Conservation (phyloP, 1,140 invertebrate species). For the Eueides isabella region DNA sequence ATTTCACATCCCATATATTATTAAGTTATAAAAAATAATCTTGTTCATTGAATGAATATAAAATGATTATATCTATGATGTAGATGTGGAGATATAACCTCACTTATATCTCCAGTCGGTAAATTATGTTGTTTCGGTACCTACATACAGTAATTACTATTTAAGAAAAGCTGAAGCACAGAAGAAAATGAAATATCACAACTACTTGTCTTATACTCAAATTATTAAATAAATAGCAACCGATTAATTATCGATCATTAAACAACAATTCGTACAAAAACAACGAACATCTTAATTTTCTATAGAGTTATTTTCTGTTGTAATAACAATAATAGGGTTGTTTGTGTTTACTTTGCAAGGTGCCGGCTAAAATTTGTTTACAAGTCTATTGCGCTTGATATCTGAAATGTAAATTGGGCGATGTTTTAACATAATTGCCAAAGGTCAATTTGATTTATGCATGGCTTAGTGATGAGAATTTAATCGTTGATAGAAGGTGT, state of each 20-base stretch:
- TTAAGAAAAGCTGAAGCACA: too few relatives aligned
- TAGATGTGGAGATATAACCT: too few relatives aligned
- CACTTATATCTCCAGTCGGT: too few relatives aligned
- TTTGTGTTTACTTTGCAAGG: constrained; percentile 41
- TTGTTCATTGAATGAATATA: too few relatives aligned
- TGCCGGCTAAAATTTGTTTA: constrained; percentile 40
- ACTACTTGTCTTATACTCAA: not conserved
- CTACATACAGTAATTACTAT: too few relatives aligned
- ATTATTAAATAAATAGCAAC: not conserved
- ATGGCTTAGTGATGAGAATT: not conserved
- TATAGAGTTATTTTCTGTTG: constrained; percentile 30
- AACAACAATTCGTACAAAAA: not conserved
- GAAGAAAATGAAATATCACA: too few relatives aligned
- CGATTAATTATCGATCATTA: not conserved
- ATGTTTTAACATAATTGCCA: constrained; percentile 31
- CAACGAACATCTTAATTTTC: constrained; percentile 20
- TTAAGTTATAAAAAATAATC: too few relatives aligned
- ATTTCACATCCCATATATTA: constrained; percentile 19
- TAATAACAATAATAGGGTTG: constrained; percentile 37
- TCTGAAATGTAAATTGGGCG: constrained; percentile 38
- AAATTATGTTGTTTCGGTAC: too few relatives aligned
- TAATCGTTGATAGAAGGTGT: not conserved
- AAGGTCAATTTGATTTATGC: constrained; percentile 20
- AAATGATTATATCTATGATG: too few relatives aligned
- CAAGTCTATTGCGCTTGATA: constrained; percentile 36